A percentile compares a stretch with the other conserved stretches of the same genome.
phyloP scores from a whole-genome alignment of 2,888 invertebrate genomes.

The Sympetrum striolatum region DNA sequence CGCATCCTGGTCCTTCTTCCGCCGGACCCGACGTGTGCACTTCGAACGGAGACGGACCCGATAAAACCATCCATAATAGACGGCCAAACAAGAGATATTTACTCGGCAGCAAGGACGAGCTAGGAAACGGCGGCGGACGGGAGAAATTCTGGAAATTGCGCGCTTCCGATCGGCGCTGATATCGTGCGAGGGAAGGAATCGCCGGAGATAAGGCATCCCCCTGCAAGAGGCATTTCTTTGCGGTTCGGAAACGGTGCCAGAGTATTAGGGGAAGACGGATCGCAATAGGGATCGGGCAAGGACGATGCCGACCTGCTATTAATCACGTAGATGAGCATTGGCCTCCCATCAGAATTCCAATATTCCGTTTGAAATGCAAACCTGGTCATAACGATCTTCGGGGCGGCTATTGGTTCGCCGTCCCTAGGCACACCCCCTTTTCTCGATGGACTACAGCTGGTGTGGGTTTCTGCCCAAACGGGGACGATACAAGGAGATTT shows the following conservation, averaged over 20 bases:
- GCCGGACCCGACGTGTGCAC: too few relatives aligned
- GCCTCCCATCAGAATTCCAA: slow-evolving; percentile 17
- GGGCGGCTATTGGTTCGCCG: neutral
- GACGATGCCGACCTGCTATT: neutral
- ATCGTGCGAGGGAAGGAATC: neutral
- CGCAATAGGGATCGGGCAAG: neutral
- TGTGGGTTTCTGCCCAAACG: neutral
- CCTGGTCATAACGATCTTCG: neutral
- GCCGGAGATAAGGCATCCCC: neutral
- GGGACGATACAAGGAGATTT: too few relatives aligned
- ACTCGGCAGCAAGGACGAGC: neutral
- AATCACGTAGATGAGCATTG: neutral
- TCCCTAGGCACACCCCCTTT: neutral
- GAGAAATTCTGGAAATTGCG: neutral
- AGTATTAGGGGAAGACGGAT: neutral
- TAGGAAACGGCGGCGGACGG: neutral
- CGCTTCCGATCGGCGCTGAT: neutral
- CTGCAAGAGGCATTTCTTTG: neutral
- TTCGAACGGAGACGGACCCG: neutral
- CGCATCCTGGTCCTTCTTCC: too few relatives aligned
- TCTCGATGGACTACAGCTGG: neutral
- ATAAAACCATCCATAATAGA: neutral
- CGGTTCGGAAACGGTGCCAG: neutral
- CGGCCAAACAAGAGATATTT: neutral
- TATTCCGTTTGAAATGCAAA: slow-evolving; percentile 34